Evolutionary conservation across 2,888 invertebrate species (phyloP).

Genomic region (Meganola albula): DNA sequence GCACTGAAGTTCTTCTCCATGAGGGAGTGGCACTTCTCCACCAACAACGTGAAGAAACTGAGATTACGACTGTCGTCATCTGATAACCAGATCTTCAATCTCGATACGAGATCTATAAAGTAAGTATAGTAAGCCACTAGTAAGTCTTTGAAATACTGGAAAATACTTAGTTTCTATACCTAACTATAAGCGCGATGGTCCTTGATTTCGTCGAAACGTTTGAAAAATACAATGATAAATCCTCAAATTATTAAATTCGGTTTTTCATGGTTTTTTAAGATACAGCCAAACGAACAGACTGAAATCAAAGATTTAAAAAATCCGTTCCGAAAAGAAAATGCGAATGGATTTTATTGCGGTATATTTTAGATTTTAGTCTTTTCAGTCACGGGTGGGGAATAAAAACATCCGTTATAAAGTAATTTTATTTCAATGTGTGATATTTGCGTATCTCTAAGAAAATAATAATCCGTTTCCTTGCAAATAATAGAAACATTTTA

Average conservation of each 20-base stretch:
- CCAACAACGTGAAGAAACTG: constrained; percentile 12
- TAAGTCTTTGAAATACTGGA: not conserved
- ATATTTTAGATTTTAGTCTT: too few species aligned
- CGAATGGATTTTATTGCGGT: too few species aligned
- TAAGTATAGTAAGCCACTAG: constrained; percentile 21
- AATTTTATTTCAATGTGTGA: too few species aligned
- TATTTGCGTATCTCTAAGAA: too few species aligned
- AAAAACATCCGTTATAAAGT: too few species aligned
- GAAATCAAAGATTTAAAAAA: not conserved
- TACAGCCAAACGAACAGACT: not conserved
- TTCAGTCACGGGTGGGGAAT: too few species aligned
- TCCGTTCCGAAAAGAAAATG: too few species aligned
- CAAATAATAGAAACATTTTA: not conserved
- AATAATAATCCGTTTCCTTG: not conserved
- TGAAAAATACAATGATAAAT: too few species aligned
- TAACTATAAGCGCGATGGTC: not conserved
- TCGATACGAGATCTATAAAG: constrained; percentile 19
- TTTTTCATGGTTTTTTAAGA: not conserved
- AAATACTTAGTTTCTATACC: not conserved
- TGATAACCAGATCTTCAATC: constrained; percentile 16
- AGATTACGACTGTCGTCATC: constrained; percentile 7
- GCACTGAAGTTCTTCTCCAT: constrained; percentile 81
- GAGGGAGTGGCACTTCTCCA: constrained; percentile 79
- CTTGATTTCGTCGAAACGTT: not conserved
- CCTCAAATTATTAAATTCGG: not conserved